phyloP scores from a whole-genome alignment of 1,140 invertebrate genomes.

The Bombus huntii region DNA sequence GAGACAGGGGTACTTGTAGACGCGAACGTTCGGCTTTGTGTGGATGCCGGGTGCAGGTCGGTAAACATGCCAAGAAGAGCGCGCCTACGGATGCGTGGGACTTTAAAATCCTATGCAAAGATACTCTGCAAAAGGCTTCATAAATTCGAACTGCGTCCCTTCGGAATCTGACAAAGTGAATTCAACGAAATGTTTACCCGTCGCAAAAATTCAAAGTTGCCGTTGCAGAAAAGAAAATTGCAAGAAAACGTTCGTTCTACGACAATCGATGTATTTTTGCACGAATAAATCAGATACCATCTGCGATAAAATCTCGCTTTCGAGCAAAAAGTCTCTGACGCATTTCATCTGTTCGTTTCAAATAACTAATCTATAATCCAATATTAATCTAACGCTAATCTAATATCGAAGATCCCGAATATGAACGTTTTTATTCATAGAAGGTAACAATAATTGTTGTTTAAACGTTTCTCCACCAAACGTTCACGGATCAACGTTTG shows the following conservation, averaged over 20 bases:
- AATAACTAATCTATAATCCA: too few species aligned
- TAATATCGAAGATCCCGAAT: background rate
- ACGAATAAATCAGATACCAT: too few species aligned
- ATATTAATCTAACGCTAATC: too few species aligned
- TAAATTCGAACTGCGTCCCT: conserved; percentile 16
- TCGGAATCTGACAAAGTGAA: background rate
- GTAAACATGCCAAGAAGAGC: conserved; percentile 73
- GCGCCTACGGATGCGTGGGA: conserved; percentile 59
- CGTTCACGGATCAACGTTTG: too few species aligned
- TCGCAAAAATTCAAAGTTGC: background rate
- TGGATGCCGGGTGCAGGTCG: conserved; percentile 70
- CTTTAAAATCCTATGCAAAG: conserved; percentile 79
- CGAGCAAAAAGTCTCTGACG: too few species aligned
- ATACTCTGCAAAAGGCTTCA: conserved; percentile 61
- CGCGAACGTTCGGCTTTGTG: conserved; percentile 67
- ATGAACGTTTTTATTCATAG: too few species aligned
- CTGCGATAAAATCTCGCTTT: too few species aligned
- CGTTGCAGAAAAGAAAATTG: background rate
- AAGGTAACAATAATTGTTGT: background rate
- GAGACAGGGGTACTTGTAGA: conserved; percentile 31
- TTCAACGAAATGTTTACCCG: background rate
- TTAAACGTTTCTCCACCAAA: too few species aligned
- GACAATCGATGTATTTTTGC: background rate
- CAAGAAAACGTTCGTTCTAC: background rate
- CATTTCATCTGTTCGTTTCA: too few species aligned